These are phyloP conservation scores for Parazoanthus swiftii DNA, from an alignment of 92 coral and sea anemone species.

Conservation along the genomic window DNA sequence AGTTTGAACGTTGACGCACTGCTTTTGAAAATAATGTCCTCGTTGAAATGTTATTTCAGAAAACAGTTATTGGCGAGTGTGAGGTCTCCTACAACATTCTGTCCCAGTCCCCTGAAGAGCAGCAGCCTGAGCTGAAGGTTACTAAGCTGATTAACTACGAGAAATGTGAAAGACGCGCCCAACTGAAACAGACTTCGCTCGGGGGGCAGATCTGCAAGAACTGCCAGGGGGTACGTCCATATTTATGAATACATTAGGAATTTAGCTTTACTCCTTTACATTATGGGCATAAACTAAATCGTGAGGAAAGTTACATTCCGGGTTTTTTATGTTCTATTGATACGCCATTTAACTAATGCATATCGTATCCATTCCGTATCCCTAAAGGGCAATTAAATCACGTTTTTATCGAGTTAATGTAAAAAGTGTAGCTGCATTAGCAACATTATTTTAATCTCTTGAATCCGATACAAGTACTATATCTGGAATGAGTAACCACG, in stretches of 20 bases:
- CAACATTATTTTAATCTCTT: too few species aligned
- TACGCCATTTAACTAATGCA: too few species aligned
- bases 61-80: constrained; percentile 76
- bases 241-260: neutral
- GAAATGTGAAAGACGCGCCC: constrained; percentile 54
- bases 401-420: too few species aligned
- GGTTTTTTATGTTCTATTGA: too few species aligned
- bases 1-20: neutral
- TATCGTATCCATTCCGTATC: too few species aligned
- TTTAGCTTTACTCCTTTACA: neutral
- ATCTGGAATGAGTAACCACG: too few species aligned
- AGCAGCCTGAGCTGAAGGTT: constrained; percentile 23
- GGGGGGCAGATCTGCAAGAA: constrained; percentile 53
- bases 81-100: constrained; percentile 67
- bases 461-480: too few species aligned
- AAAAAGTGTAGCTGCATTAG: too few species aligned
- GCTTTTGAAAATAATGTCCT: neutral
- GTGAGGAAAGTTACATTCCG: too few species aligned
- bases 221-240: constrained; percentile 63
- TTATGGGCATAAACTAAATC: too few species aligned
- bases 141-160: constrained; percentile 72
- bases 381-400: too few species aligned
- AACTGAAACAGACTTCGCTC: constrained; percentile 53
- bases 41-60: constrained; percentile 32
- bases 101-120: neutral